These are phyloP conservation scores for Antennarius maculatus DNA, from an alignment of 2,797 vertebrate genomes.

Conservation along the genomic window DNA sequence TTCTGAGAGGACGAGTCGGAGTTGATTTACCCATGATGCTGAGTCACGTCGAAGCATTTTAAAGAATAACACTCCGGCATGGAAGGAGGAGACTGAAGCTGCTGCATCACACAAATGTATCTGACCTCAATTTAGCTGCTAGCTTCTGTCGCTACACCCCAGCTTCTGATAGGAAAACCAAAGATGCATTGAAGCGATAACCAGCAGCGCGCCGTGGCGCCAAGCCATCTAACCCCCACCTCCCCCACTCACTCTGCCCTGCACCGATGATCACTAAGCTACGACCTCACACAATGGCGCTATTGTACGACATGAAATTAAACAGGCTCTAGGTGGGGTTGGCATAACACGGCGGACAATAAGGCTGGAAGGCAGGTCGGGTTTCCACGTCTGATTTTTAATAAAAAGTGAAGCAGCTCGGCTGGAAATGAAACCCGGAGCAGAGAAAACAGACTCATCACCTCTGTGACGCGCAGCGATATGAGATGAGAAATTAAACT, in stretches of 20 bases:
- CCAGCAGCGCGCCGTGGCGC: constrained; percentile 29
- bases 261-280: constrained; percentile 35
- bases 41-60: constrained; percentile 29
- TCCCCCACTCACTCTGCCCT: not conserved
- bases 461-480: constrained; percentile 40
- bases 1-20: constrained; percentile 16
- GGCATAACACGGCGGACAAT: constrained; percentile 69
- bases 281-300: constrained; percentile 54
- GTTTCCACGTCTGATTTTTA: constrained; percentile 55
- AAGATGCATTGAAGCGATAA: constrained; percentile 41
- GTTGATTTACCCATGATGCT: constrained; percentile 27
- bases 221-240: constrained; percentile 26
- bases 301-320: constrained; percentile 53
- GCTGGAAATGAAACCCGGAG: constrained; percentile 64
- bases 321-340: constrained; percentile 67
- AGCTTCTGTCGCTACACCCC: constrained; percentile 15
- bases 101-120: constrained; percentile 29
- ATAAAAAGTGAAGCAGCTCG: constrained; percentile 62
- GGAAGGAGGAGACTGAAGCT: constrained; percentile 24
- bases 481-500: constrained; percentile 29
- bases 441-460: constrained; percentile 51
- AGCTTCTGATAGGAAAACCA: constrained; percentile 11
- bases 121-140: constrained; percentile 37
- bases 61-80: constrained; percentile 29
- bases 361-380: constrained; percentile 50